Conservation (phyloP, 2,113 vertebrate genomes). For the Poecile atricapillus region DNA sequence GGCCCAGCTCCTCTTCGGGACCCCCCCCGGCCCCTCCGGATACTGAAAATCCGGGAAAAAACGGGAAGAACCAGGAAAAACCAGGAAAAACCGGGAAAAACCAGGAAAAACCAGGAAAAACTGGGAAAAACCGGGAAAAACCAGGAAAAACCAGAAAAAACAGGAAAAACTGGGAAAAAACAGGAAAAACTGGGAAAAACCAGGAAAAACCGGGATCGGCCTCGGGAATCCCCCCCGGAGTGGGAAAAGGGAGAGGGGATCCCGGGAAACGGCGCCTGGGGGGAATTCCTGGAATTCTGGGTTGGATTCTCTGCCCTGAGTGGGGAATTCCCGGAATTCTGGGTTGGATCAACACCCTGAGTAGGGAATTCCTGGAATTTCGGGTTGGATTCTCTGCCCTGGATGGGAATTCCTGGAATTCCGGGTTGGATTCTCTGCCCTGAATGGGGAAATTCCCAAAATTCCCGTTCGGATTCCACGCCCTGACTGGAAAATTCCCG, state of each 20-base stretch:
- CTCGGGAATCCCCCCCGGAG: neutral
- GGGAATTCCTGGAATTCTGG: neutral
- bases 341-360: no score
- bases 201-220: neutral
- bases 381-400: fast-evolving
- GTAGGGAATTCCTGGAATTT: neutral
- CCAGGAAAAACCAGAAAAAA: no score
- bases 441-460: neutral
- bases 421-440: fast-evolving
- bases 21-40: neutral
- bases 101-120: no score
- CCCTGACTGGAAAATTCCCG: neutral
- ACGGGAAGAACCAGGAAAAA: neutral
- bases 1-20: neutral
- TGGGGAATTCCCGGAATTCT: neutral
- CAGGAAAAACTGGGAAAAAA: no score
- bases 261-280: neutral
- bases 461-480: fast-evolving
- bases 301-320: no score
- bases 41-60: neutral
- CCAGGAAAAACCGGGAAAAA: no score
- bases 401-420: neutral
- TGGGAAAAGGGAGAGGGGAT: no score
- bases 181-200: no score
- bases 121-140: no score